These are phyloP conservation scores for Sialis lutaria DNA, from an alignment of 2,888 invertebrate genomes.

Conservation along the genomic window DNA sequence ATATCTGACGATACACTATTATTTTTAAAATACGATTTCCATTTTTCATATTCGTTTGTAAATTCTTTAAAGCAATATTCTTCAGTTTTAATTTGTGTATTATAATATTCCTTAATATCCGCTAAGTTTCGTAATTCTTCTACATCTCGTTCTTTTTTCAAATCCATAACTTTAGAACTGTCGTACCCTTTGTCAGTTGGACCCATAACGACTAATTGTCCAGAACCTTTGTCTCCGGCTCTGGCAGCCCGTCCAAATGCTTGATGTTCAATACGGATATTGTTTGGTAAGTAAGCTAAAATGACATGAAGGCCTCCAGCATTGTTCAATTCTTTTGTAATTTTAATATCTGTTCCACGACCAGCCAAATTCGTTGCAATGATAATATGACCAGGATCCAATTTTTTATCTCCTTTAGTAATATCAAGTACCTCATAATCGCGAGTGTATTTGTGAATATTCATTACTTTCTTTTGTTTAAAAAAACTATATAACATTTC, in stretches of 20 bases:
- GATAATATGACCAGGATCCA: conserved; percentile 14
- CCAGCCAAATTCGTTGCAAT: conserved; percentile 24
- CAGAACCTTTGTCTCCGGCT: conserved; percentile 19
- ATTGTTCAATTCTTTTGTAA: conserved; percentile 11
- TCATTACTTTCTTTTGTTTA: not conserved
- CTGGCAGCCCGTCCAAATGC: conserved; percentile 22
- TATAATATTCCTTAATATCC: conserved; percentile 12
- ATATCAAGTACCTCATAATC: conserved; percentile 9
- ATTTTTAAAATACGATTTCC: conserved; percentile 5
- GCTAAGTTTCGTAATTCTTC: conserved; percentile 12
- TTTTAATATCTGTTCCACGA: conserved; percentile 22
- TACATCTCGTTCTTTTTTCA: conserved; percentile 11
- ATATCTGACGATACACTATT: conserved; percentile 6
- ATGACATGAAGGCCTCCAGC: conserved; percentile 22
- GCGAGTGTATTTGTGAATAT: conserved; percentile 8
- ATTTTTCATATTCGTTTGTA: conserved; percentile 9
- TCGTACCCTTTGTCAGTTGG: conserved; percentile 1
- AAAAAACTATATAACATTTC: conserved; percentile 9
- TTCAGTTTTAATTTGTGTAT: conserved; percentile 11
- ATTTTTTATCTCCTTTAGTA: conserved; percentile 5
- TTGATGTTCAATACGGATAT: conserved; percentile 22
- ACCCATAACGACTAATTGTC: conserved; percentile 13
- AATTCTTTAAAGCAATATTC: conserved; percentile 13
- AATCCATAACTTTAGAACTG: conserved; percentile 9
- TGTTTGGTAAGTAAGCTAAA: conserved; percentile 21